Percentiles rank a stretch among this genome's conserved stretches.
Evolutionary conservation across 2,113 vertebrate genomes (phyloP).

Genomic region (Zapus hudsonius): DNA sequence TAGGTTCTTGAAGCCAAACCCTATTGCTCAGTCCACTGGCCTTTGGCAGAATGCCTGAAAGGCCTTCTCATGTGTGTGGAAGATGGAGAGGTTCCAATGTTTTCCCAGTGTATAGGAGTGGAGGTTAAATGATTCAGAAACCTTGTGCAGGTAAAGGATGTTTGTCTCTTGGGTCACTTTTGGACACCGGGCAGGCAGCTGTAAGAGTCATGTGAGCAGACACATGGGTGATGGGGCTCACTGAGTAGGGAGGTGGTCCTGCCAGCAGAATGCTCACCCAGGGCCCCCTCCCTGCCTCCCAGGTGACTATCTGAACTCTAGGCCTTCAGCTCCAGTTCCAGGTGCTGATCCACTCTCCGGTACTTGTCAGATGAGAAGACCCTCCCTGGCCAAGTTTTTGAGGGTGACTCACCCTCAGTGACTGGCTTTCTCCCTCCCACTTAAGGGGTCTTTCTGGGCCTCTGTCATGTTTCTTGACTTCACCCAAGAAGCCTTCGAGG

Average conservation of each 20-base stretch:
- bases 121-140: neutral
- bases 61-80: neutral
- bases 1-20: neutral
- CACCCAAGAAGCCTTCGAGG: neutral
- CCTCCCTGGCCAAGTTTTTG: neutral
- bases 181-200: neutral
- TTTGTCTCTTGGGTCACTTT: too few species aligned
- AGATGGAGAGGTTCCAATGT: rapidly evolving
- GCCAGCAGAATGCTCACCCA: rapidly evolving
- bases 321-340: neutral
- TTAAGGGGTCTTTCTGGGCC: neutral
- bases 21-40: too few species aligned
- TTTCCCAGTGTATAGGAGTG: neutral
- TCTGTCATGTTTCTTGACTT: neutral
- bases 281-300: too few species aligned
- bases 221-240: neutral
- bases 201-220: neutral
- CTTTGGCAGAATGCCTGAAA: rapidly evolving
- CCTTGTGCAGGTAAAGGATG: neutral
- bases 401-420: neutral
- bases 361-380: neutral
- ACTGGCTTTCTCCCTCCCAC: neutral
- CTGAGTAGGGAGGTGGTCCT: rapidly evolving
- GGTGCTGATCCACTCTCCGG: neutral
- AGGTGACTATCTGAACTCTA: neutral